Evolutionary conservation across 2,797 vertebrate genomes (phyloP).

Genomic region (Spinibarbus caldwelli): DNA sequence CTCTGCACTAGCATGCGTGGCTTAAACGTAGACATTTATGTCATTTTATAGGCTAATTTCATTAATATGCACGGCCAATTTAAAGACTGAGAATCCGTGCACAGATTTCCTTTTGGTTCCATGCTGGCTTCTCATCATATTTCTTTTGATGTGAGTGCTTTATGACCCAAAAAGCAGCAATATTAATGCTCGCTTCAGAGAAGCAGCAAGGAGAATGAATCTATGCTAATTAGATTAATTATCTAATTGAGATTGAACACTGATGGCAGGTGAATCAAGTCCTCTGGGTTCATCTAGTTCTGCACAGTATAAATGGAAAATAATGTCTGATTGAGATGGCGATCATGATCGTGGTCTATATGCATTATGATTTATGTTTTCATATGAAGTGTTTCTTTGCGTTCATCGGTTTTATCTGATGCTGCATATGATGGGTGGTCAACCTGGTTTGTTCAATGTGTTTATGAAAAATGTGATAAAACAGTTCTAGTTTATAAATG

Average conservation of each 20-base stretch:
- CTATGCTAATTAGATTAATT: conserved; percentile 74
- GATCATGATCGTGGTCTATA: background rate
- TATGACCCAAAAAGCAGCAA: conserved; percentile 66
- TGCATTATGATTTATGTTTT: background rate
- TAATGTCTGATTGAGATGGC: background rate
- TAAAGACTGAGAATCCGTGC: conserved; percentile 52
- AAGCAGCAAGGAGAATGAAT: conserved; percentile 59
- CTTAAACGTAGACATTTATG: conserved; percentile 42
- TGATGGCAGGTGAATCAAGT: conserved; percentile 41
- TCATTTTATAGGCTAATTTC: conserved; percentile 52
- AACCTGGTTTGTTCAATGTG: background rate
- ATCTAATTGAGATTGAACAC: conserved; percentile 58
- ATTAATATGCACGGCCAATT: conserved; percentile 54
- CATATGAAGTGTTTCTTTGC: background rate
- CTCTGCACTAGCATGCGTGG: conserved; percentile 16
- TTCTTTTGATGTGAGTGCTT: conserved; percentile 65
- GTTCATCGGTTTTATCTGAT: background rate
- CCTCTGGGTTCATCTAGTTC: conserved; percentile 10
- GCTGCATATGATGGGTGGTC: background rate
- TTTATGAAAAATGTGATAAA: background rate
- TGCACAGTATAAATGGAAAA: conserved; percentile 32
- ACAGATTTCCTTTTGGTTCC: conserved; percentile 10
- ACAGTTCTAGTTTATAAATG: background rate
- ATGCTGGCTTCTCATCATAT: conserved; percentile 45
- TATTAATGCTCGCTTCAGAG: conserved; percentile 66